A percentile compares a stretch with the other conserved stretches of the same genome.
phyloP scores from a whole-genome alignment of 2,113 vertebrate genomes.

The Epinephelus moara region DNA sequence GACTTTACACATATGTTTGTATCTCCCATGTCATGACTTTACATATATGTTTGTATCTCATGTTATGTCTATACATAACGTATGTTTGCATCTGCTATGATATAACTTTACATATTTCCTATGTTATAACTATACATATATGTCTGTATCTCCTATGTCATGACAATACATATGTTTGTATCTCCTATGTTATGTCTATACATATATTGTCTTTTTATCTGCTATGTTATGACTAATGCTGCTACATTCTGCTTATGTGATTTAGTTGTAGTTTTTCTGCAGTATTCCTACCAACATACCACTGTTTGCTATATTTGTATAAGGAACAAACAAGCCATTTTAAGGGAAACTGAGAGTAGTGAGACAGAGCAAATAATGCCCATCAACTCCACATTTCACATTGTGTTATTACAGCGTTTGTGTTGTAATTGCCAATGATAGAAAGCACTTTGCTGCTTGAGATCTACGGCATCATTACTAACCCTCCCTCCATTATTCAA shows the following conservation, averaged over 20 bases:
- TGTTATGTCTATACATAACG: too few relatives aligned
- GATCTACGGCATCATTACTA: neutral
- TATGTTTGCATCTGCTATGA: too few relatives aligned
- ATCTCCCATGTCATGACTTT: too few relatives aligned
- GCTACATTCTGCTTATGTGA: neutral
- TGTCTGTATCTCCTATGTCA: too few relatives aligned
- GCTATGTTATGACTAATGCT: neutral
- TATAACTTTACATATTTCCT: too few relatives aligned
- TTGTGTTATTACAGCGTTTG: neutral
- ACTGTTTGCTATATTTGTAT: neutral
- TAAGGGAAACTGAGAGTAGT: neutral
- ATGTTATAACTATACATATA: too few relatives aligned
- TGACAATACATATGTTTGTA: too few relatives aligned
- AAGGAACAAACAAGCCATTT: neutral
- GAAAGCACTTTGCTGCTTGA: neutral
- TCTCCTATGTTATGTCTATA: too few relatives aligned
- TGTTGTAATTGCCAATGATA: neutral
- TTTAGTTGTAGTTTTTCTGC: neutral
- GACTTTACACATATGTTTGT: too few relatives aligned
- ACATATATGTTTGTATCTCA: neutral
- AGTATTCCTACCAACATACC: neutral
- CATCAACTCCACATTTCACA: neutral
- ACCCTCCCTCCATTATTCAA: slow-evolving; percentile 11
- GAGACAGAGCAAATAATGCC: neutral
- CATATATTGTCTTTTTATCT: too few relatives aligned